Percentiles rank a stretch among this genome's conserved stretches.
These are phyloP conservation scores for Monoplex corrugatus DNA, from an alignment of 2,888 invertebrate species.

Conservation along the genomic window DNA sequence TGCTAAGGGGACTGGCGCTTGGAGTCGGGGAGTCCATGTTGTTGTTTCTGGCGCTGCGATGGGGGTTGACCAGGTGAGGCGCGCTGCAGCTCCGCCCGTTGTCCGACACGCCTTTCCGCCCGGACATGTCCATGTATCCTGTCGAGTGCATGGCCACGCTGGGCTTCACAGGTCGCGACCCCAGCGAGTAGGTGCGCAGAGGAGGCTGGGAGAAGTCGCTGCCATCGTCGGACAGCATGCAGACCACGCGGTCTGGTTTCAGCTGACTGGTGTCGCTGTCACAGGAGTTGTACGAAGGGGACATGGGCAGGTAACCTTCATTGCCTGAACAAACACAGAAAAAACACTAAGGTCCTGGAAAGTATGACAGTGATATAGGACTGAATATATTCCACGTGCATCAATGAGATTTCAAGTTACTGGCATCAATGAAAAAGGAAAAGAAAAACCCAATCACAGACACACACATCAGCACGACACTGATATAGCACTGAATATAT, in stretches of 20 bases:
- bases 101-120: slow-evolving; percentile 64
- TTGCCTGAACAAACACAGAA: slow-evolving; percentile 85
- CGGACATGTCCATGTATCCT: slow-evolving; percentile 67
- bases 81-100: slow-evolving; percentile 87
- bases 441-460: no score
- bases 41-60: slow-evolving; percentile 42
- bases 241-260: slow-evolving; percentile 90
- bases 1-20: slow-evolving; percentile 67
- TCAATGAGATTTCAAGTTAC: no score
- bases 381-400: no score
- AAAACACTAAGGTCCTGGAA: no score
- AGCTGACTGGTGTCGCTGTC: slow-evolving; percentile 81
- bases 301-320: slow-evolving; percentile 74
- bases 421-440: no score
- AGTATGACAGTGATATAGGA: neutral
- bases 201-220: slow-evolving; percentile 81
- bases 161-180: slow-evolving; percentile 86
- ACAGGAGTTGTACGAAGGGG: slow-evolving; percentile 64
- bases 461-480: no score
- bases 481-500: no score
- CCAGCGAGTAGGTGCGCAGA: slow-evolving; percentile 90
- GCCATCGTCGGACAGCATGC: slow-evolving; percentile 84
- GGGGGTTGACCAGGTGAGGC: slow-evolving; percentile 84
- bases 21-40: slow-evolving; percentile 56
- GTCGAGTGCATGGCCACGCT: slow-evolving; percentile 51